Evolutionary conservation across 2,888 invertebrate species (phyloP), one percentile per base, ranked within the genome.

Genomic region (Drosophila austrosaltans): DNA sequence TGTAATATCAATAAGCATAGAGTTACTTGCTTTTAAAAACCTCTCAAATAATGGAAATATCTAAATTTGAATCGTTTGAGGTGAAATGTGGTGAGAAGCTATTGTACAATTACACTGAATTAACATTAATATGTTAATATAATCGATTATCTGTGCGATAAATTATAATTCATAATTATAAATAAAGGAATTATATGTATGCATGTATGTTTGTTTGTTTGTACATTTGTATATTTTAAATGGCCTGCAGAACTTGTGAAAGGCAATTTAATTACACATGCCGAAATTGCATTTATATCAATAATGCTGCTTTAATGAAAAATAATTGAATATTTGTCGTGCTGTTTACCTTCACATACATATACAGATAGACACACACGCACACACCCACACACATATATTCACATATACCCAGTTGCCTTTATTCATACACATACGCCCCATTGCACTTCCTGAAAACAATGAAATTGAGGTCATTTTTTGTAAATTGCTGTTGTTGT

Each of bases 281-380:
- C 67, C 78, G 62, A 73, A 75, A 77, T 73, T 81, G 66, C 79
- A 83, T 84, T 86, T 83, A 78, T 83, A 79, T 81, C 73, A 84
- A 86, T 86, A 79, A 79, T 68, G 63, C 69, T 56, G 68, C 69
- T 63, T 81, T 81, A 84, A 84, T 84, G 79, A 76, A 77, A 81
- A 86, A 78, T 84, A 86, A 84, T 84, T 76, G 81, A 75, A 78
- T 77, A 81, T 75, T 82, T 77, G 76, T 71, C 75, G 71, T 76
- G 53, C 53, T 59, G 59, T 68, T 68, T 65, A 63, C 59, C 62
- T 63, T 48, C 63, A 63, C 42, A 40, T 48, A 16, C 48, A 32
- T 56, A 53, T 39, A 58, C 40, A 58, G 32, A 59, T 30, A 57
- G 58, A 59, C 42, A 40, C 20, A 69, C 53, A 39, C 56, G 66